Base-by-base conservation (phyloP, 2,888 invertebrate species). In the Macropis europaea region DNA sequence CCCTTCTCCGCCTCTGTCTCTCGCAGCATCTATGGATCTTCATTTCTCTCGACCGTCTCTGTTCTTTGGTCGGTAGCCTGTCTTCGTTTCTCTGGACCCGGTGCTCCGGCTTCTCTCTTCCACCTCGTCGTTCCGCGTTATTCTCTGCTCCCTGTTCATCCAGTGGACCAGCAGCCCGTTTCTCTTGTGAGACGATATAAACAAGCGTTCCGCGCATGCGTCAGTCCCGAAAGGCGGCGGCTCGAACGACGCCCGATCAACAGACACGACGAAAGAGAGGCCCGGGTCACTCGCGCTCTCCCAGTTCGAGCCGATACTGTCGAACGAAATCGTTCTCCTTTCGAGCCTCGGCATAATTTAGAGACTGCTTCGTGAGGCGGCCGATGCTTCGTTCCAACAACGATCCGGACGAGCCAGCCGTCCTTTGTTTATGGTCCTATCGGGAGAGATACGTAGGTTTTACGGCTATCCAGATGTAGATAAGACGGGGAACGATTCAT, bases 201-300 rank as follows among this genome's bases (percentile, higher is more conserved):
- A 88, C 87, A 88, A 86, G 73, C 62, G 47, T 52, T 45, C 57
- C 75, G 82, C 86, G 87, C 84, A 52, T 78, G 85, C 82, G 86
- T 73, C 52, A 54, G 52, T 32, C 61, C 45, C 67, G 63, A 50
- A 45, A 75, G 66, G 67, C 64, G 73, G 74, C 72, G 69, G 73
- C 75, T 75, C 69, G 72, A 77, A 75, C 75, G 64, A 70, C 62
- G 62, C 70, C 64, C 75, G 80, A 71, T 80, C 75, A 72, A 64
- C 80, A 50, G 52, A 63, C 63, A 53, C 63, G 52, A 60, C 36
- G 61, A 74, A 60, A 61, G 63, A 50, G 43, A 53, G 40, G 40
- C 61, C 36, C 42, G 54, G 77, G 71, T 43, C 40, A 42, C 48
- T 47, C 48, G 63, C 40, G 47, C 60, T 54, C 54, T 30, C 19